Evolutionary conservation across 2,797 vertebrate species (phyloP), one percentile per base, ranked within the genome.

Genomic region (Anomalospiza imberbis): DNA sequence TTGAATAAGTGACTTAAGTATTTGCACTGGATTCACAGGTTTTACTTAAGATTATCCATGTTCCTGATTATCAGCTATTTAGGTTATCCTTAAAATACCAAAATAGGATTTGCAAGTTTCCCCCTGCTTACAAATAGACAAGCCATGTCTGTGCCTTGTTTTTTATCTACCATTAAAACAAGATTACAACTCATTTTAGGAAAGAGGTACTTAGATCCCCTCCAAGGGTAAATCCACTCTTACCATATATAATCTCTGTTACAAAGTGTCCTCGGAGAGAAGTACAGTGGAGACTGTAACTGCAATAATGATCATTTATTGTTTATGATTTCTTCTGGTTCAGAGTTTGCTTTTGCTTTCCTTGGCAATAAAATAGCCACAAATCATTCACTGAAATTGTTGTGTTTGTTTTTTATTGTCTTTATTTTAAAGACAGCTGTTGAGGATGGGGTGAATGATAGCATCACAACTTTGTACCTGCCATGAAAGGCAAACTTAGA

Each of bases 91-190:
- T 93, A 87, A 95, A 94, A 94, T 58, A 75, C 70, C 62, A 85
- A 93, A 91, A 94, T 38, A 72, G 93, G 96, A 95, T 95, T 96
- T 96, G 85, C 25, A 21, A 62, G 76, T 44, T 76, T 81, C 9
- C 36, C 38, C 14, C n/a, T 36, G 21, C 60, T 47, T 31, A 73
- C 21, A 26, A 32, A 75, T 3, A 93, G 58, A 66, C 61, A 48
- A 93, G 31, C 17, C 68, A 61, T 17, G 45, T 44, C 79, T 55
- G 57, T 2, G 47, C 66, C 88, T 96, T 96, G 76, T 91, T 91
- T 94, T 94, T 91, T 66, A 94, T 91, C 90, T 94, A 70, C 93
- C 88, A 92, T 96, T 95, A 91, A 89, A 96, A 95, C 85, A 91
- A 94, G 93, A 96, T 95, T 96, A 92, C 80, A 90, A 88, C 74